Percentiles rank a stretch among this genome's conserved stretches.
These are phyloP conservation scores for Meta bourneti DNA, from an alignment of 2,888 invertebrate species.

Conservation along the genomic window DNA sequence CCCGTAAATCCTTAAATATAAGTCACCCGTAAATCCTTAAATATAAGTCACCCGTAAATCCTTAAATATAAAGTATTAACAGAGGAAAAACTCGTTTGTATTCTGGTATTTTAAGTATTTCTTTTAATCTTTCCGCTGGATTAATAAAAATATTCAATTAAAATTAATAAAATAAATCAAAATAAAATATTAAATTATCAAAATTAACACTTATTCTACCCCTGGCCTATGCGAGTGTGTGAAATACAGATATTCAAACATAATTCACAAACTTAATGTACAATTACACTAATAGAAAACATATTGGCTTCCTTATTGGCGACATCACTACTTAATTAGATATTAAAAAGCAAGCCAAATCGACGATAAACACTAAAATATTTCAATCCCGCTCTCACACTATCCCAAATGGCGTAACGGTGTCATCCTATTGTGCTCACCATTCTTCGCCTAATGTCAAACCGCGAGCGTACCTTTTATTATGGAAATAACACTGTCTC, in stretches of 20 bases:
- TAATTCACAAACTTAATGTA: not conserved
- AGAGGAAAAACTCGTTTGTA: no score
- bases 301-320: no score
- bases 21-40: no score
- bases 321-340: no score
- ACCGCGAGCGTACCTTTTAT: slow-evolving; percentile 52
- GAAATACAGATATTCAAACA: not conserved
- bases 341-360: not conserved
- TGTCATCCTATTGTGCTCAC: slow-evolving; percentile 67
- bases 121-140: no score
- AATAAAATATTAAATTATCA: no score
- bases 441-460: slow-evolving; percentile 45
- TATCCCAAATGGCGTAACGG: slow-evolving; percentile 61
- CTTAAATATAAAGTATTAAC: no score
- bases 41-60: no score
- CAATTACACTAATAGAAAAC: not conserved
- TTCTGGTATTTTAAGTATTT: no score
- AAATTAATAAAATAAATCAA: no score
- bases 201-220: not conserved
- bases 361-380: slow-evolving; percentile 10
- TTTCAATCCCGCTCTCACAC: slow-evolving; percentile 7
- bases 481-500: slow-evolving; percentile 62
- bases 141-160: no score
- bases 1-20: no score
- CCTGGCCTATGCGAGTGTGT: not conserved